Base-by-base conservation (phyloP, 2,113 vertebrate species). In the Neodontobutis hainanensis region DNA sequence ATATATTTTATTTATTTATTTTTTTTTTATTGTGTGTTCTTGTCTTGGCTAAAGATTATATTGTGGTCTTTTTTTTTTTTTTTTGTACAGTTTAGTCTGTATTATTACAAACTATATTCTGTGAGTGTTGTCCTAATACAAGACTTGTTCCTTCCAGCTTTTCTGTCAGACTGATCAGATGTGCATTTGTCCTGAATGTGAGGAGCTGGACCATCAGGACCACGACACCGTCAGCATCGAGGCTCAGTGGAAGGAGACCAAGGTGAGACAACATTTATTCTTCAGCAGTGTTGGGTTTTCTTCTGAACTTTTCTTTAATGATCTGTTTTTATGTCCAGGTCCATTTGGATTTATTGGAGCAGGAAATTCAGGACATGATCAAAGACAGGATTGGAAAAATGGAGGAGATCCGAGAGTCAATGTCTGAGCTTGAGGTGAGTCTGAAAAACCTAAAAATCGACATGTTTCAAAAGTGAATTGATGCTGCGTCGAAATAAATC, bases 131-230 rank as follows among this genome's bases (percentile, higher is more conserved):
- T 27, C 19, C 19, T 27, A 43, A 43, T 50, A 15, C 10, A 50
- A 45, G 11, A 11, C 32, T 5, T 32, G 6, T 64, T 5, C 0
- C 5, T 67, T 57, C 14, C 70, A 91, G 89, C 48, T 85, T 36
- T 89, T 87, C 80, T 94, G 91, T 50, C 56, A 62, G 56, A 88
- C 65, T 1, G 93, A 93, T 57, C 44, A 50, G 15, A 58, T 68
- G 6, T 90, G 82, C 8, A 84, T 93, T 36, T 92, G 91, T 69
- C 77, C 77, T 2, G 70, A 87, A 4, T 93, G 91, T 36, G 75
- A 60, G 43, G 51, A 61, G 1, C 44, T 55, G 14, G 69, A 85
- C 4, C 92, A 93, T 27, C 57, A 61, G 0, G 82, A 58, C 5
- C 91, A 92, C 36, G 63, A 87, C 42, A 87, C 85, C 0, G 69